Conservation (phyloP, 2,797 vertebrate species). For the Presbytis comata region DNA sequence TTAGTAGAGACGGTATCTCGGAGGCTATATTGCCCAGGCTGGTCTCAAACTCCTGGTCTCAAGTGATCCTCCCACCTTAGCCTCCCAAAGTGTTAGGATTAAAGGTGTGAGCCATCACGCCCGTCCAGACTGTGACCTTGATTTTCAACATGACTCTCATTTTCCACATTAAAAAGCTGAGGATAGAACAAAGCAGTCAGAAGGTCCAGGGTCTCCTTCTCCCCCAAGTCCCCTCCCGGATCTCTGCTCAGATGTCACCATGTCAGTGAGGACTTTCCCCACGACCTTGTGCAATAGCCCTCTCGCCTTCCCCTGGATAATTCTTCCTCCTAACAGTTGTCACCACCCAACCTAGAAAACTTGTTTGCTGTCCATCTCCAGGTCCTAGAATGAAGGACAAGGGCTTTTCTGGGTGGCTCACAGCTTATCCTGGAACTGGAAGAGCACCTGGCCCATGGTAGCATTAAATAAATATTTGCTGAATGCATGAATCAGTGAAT, state of each 20-base stretch:
- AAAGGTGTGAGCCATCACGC: neutral
- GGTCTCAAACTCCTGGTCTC: neutral
- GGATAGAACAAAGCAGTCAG: neutral
- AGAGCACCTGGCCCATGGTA: fast-evolving
- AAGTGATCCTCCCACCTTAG: neutral
- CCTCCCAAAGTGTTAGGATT: neutral
- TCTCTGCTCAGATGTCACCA: neutral
- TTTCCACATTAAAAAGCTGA: conserved; percentile 8
- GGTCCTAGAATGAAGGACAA: neutral
- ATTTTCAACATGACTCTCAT: neutral
- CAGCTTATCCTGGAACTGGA: neutral
- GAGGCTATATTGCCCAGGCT: neutral
- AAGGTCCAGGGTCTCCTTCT: neutral
- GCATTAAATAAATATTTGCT: neutral
- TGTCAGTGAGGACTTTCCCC: neutral
- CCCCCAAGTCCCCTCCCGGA: neutral
- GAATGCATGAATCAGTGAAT: neutral
- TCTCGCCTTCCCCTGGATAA: neutral
- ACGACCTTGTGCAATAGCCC: too few relatives aligned
- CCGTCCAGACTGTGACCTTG: neutral
- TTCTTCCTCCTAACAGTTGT: neutral
- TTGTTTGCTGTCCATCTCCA: neutral
- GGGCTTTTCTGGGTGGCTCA: neutral
- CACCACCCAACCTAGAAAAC: too few relatives aligned
- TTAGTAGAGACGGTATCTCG: neutral